phyloP scores from a whole-genome alignment of 2,113 vertebrate genomes.

The Megaceryle torquata region DNA sequence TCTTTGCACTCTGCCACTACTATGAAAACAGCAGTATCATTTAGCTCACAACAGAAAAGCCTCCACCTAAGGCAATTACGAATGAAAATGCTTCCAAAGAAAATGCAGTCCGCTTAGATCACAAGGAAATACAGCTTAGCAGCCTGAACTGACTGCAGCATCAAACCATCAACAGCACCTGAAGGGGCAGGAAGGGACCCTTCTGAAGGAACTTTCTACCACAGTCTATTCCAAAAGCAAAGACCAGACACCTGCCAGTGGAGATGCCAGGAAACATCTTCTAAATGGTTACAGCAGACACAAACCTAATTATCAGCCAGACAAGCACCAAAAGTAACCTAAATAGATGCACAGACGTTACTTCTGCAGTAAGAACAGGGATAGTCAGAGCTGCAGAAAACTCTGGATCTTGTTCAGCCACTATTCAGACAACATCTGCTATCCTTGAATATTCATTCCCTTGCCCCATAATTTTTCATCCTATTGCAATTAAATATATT shows the following conservation, averaged over 20 bases:
- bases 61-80: background rate
- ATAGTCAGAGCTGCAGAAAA: background rate
- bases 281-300: background rate
- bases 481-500: background rate
- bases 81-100: background rate
- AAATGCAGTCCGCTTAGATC: background rate
- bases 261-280: background rate
- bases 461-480: background rate
- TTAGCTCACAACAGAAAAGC: background rate
- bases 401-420: background rate
- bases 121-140: rapidly evolving
- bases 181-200: background rate
- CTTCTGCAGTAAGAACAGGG: background rate
- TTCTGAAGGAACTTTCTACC: background rate
- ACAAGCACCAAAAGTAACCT: background rate
- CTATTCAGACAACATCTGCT: background rate
- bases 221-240: background rate
- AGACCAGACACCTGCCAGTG: background rate
- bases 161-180: background rate
- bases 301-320: background rate
- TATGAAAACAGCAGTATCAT: background rate
- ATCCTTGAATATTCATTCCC: background rate
- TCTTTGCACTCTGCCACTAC: background rate
- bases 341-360: background rate
- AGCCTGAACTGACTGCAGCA: background rate